Evolutionary conservation across 2,113 vertebrate species (phyloP).

Genomic region (Sinocyclocheilus anophthalmus): DNA sequence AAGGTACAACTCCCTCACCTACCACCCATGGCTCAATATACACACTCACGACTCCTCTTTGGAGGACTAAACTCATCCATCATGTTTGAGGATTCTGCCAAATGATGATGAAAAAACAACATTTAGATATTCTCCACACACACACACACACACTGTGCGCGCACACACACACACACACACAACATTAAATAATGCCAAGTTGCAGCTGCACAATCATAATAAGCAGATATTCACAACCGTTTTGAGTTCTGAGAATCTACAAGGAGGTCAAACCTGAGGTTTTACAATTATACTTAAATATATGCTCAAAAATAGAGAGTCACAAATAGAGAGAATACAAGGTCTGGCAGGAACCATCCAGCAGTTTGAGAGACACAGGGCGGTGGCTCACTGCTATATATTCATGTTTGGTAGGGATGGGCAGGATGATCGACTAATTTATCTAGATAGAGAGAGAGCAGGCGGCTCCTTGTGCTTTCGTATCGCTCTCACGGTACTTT

Average conservation of each 20-base stretch:
- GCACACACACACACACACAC: too few species aligned
- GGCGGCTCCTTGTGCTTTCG: too few species aligned
- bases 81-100: conserved; percentile 3
- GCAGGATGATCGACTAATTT: not conserved
- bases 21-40: conserved; percentile 25
- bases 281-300: conserved; percentile 54
- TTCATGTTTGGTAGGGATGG: not conserved
- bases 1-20: not conserved
- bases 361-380: conserved; percentile 18
- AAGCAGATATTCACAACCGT: conserved; percentile 37
- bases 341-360: conserved; percentile 36
- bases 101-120: conserved; percentile 26
- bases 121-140: not conserved
- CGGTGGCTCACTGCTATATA: conserved; percentile 10
- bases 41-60: not conserved
- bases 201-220: not conserved
- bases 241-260: conserved; percentile 42
- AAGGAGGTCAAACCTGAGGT: conserved; percentile 49
- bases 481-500: too few species aligned
- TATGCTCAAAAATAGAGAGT: conserved; percentile 54
- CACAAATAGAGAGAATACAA: conserved; percentile 13
- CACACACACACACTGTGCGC: too few species aligned
- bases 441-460: not conserved
- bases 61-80: not conserved
- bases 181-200: conserved; percentile 15